A percentile compares a stretch with the other conserved stretches of the same genome.
Conservation (phyloP, 2,888 invertebrate species). For the Yponomeuta malinellus region DNA sequence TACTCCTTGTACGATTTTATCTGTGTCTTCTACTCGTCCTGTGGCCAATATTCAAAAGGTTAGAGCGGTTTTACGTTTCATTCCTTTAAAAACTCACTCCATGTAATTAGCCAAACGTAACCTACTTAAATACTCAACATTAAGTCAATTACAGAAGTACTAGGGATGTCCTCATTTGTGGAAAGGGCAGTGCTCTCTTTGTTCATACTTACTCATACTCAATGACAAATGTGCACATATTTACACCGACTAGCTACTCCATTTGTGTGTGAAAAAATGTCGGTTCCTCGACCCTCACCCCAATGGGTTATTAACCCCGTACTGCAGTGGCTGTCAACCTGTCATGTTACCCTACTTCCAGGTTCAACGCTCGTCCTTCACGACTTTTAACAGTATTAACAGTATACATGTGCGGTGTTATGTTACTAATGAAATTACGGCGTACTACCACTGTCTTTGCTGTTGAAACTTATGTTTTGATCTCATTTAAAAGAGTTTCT, state of each 20-base stretch:
- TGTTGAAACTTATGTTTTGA: neutral
- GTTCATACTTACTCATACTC: too few relatives aligned
- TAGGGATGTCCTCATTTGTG: too few relatives aligned
- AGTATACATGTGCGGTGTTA: constrained; percentile 30
- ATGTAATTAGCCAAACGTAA: too few relatives aligned
- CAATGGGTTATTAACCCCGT: constrained; percentile 27
- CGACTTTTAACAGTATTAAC: constrained; percentile 24
- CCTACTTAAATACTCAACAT: too few relatives aligned
- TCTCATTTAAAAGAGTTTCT: neutral
- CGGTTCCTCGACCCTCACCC: neutral
- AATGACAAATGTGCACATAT: neutral
- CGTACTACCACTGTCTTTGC: constrained; percentile 27
- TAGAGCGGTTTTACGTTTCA: too few relatives aligned
- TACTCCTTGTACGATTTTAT: too few relatives aligned
- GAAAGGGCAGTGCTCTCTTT: too few relatives aligned
- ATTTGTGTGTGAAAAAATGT: neutral
- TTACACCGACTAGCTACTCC: neutral
- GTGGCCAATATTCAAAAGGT: too few relatives aligned
- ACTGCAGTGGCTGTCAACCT: constrained; percentile 5
- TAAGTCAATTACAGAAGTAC: too few relatives aligned
- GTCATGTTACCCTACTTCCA: constrained; percentile 23
- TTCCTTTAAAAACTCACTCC: too few relatives aligned
- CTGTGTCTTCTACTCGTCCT: too few relatives aligned
- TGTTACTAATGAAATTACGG: constrained; percentile 43
- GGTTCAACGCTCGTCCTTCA: constrained; percentile 57